Base-by-base conservation (phyloP, 2,888 invertebrate genomes). In the Orthosia incerta region DNA sequence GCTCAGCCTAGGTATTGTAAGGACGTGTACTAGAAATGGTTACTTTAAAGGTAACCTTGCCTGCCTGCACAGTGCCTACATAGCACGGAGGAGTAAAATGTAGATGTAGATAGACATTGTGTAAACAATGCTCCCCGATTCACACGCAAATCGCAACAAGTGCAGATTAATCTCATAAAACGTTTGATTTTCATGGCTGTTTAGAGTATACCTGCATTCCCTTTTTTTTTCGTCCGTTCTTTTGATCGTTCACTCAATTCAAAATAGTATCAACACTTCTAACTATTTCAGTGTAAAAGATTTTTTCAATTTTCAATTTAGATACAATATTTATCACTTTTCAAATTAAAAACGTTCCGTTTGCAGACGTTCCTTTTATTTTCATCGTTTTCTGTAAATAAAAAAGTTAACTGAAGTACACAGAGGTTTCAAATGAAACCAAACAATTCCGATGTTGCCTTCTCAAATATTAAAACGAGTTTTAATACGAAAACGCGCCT, bases 391-490 rank as follows among this genome's bases (percentile, higher is more conserved):
- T 16, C 20, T n/a, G 12, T 55, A 23, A 48, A 60, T 50, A 45
- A 18, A 31, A 18, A 26, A 68, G 31, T 45, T 46, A 50, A 31
- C 23, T 55, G 18, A 18, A 39, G 31, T 46, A 71, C 46, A 55
- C 26, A 56, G n/a, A 45, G 46, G 15, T 67, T 79, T 66, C 50
- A 74, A 65, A 76, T 61, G 26, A 57, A 78, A 70, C 71, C 76
- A 84, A 84, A 74, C 64, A 74, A 76, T 84, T 82, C 61, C 57
- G 16, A 31, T 53, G 45, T 66, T 61, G 18, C 45, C 74, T 73
- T 51, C 59, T 76, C 50, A 72, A 83, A 84, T 79, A 83, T 85
- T 82, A 71, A 82, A 73, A 71, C 59, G 53, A 66, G 31, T 74
- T 80, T 79, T 71, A 84, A 77, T 77, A 67, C 55, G 55, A 62